These are phyloP conservation scores for Danio jaintianensis DNA, from an alignment of 2,797 vertebrate genomes.

Conservation along the genomic window DNA sequence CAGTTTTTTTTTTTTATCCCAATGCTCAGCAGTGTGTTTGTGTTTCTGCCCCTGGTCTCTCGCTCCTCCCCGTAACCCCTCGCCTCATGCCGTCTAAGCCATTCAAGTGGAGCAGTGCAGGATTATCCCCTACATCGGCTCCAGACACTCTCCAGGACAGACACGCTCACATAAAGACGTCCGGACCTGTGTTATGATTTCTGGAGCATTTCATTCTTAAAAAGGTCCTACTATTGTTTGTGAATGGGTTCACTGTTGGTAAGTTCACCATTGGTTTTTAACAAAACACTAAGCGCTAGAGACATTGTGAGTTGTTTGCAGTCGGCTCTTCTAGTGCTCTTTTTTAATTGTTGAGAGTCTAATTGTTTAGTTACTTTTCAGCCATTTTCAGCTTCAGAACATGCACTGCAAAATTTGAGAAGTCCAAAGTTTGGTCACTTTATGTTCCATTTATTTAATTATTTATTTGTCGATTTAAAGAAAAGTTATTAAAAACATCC, in stretches of 20 bases:
- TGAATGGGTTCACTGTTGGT: constrained; percentile 53
- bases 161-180: too few relatives aligned
- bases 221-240: constrained; percentile 9
- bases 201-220: constrained; percentile 11
- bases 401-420: too few relatives aligned
- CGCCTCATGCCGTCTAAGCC: constrained; percentile 71
- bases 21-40: constrained; percentile 16
- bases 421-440: too few relatives aligned
- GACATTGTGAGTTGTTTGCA: neutral
- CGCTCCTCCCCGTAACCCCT: constrained; percentile 52
- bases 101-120: constrained; percentile 78
- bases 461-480: too few relatives aligned
- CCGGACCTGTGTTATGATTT: neutral
- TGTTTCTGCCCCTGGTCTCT: neutral
- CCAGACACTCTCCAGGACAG: constrained; percentile 55
- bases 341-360: too few relatives aligned
- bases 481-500: too few relatives aligned
- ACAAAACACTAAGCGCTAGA: neutral
- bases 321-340: neutral
- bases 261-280: constrained; percentile 28
- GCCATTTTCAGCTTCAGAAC: too few relatives aligned
- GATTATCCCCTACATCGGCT: constrained; percentile 79
- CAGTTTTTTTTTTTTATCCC: constrained; percentile 14
- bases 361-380: too few relatives aligned
- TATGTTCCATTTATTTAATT: too few relatives aligned